A percentile compares a stretch with the other conserved stretches of the same genome.
Evolutionary conservation across 1,140 invertebrate species (phyloP).

Genomic region (Halictus rubicundus): DNA sequence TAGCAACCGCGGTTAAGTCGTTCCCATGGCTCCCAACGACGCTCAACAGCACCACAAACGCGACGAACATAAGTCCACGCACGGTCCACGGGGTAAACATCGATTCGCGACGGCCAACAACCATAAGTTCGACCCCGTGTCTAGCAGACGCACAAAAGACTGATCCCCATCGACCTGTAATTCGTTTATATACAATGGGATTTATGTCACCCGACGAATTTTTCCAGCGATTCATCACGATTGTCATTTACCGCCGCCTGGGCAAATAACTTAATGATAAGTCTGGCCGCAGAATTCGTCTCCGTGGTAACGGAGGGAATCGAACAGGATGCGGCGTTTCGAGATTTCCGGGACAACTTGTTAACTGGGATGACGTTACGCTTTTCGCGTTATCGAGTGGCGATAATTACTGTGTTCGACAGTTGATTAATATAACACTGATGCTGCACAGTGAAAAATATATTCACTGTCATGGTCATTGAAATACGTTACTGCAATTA

Average conservation of each 20-base stretch:
- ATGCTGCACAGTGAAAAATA: too few species aligned
- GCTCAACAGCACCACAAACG: conserved; percentile 17
- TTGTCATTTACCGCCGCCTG: conserved; percentile 68
- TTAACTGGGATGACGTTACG: not conserved
- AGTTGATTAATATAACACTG: too few species aligned
- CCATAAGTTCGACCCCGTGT: not conserved
- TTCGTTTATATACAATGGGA: conserved; percentile 75
- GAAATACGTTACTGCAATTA: too few species aligned
- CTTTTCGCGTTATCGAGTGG: not conserved
- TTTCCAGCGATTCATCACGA: conserved; percentile 74
- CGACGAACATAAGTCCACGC: conserved; percentile 29
- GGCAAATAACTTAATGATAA: conserved; percentile 55
- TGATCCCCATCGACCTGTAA: conserved; percentile 15
- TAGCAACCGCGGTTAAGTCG: not conserved
- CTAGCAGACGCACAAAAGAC: conserved; percentile 18
- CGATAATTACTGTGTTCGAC: too few species aligned
- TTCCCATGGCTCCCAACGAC: not conserved
- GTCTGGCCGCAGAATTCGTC: not conserved
- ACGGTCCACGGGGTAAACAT: not conserved
- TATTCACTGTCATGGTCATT: too few species aligned
- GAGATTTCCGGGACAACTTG: conserved; percentile 27
- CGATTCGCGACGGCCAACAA: not conserved
- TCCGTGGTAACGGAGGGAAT: not conserved
- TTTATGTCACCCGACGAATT: conserved; percentile 72
- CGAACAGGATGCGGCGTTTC: conserved; percentile 25